phyloP scores from a whole-genome alignment of 2,888 invertebrate species.

The Microplitis deprimator region DNA sequence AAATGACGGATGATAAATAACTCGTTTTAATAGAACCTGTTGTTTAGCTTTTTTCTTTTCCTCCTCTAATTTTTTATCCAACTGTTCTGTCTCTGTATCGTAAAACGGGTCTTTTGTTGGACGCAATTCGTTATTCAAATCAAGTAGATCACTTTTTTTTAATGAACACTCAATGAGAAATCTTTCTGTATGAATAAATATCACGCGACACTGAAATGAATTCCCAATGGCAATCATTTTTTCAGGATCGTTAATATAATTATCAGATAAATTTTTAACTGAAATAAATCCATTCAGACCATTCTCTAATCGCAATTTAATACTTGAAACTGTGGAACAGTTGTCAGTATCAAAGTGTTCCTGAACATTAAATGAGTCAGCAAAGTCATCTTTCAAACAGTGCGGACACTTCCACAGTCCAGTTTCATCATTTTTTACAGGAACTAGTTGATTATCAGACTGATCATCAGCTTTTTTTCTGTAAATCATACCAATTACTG shows the following conservation, averaged over 20 bases:
- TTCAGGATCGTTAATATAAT: conserved; percentile 92
- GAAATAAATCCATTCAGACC: conserved; percentile 93
- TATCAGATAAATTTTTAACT: conserved; percentile 93
- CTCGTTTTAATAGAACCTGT: conserved; percentile 92
- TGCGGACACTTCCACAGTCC: conserved; percentile 98
- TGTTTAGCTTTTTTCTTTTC: conserved; percentile 86
- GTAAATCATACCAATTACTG: conserved; percentile 86
- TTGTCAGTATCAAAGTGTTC: conserved; percentile 97
- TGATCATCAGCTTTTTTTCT: conserved; percentile 94
- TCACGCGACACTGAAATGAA: conserved; percentile 88
- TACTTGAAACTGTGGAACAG: conserved; percentile 95
- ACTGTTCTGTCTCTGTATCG: conserved; percentile 87
- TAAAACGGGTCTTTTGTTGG: conserved; percentile 92
- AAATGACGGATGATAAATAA: conserved; percentile 98
- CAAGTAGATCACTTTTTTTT: conserved; percentile 91
- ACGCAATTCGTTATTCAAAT: conserved; percentile 93
- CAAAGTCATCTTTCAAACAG: conserved; percentile 95
- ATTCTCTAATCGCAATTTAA: conserved; percentile 91
- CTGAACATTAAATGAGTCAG: conserved; percentile 97
- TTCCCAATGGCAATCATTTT: conserved; percentile 90
- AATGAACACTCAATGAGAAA: conserved; percentile 95
- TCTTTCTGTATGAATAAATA: conserved; percentile 96
- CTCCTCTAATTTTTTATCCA: conserved; percentile 83
- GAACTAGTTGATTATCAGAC: conserved; percentile 91
- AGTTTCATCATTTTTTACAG: conserved; percentile 93